Evolutionary conservation across 2,113 vertebrate species (phyloP), one percentile per base, ranked within the genome.

Genomic region (Clarias magur): DNA sequence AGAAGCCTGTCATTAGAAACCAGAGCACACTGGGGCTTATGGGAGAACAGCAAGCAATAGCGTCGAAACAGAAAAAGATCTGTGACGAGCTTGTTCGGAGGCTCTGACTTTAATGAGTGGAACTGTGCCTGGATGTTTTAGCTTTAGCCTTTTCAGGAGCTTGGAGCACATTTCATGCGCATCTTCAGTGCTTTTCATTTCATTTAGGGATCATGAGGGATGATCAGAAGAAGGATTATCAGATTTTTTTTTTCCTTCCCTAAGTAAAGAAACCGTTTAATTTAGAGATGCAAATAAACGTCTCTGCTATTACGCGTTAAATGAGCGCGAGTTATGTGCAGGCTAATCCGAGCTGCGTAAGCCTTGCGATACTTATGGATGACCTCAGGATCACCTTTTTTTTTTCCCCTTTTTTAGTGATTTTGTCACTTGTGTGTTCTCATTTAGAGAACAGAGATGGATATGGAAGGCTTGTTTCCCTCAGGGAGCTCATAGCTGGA

Each of bases 41-140:
- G 70, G 53, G 76, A 87, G 60, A 72, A 38, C 72, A 23, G 53
- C 60, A 62, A 79, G 76, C n/a, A 59, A 80, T 30, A 16, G 63
- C 21, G 63, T n/a, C 38, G 38, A 65, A 30, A 17, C 19, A 9
- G 57, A 30, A 84, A 75, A 68, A 70, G 56, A 67, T 5, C 68
- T 79, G 86, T 17, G 53, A 83, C 38, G 75, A 25, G 48, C 53
- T 56, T 65, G 56, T 63, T 34, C 12, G 30, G 79, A 60, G 17
- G 38, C 67, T n/a, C 25, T 19, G 38, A 60, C 48, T 88, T 84
- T 93, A 93, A 94, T 92, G 90, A 94, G 93, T 89, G 86, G 56
- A 82, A 76, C 86, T 83, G 65, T 60, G 90, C 86, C 80, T 91
- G 90, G 83, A 83, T 85, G 19, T 60, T 27, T 34, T 21, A 30